Evolutionary conservation across 2,797 vertebrate species (phyloP), one percentile per base, ranked within the genome.

Genomic region (Lagocephalus sceleratus): DNA sequence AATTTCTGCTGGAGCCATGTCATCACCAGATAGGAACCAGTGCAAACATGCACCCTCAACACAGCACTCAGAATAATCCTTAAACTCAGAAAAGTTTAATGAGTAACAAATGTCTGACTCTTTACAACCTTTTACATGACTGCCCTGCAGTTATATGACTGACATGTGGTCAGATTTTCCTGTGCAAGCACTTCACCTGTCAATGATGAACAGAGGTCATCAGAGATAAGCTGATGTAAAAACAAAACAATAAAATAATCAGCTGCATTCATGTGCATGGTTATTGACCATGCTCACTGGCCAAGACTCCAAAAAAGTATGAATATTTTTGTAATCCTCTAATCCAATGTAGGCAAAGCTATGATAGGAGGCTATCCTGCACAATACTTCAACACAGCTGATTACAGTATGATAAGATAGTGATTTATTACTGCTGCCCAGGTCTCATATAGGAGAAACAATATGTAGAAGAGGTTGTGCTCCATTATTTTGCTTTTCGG

Each of bases 71-170:
- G 6, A 38, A 20, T 41, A 82, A 71, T 84, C 89, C 89, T 89
- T 90, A 87, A 74, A 78, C 86, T 16, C 3, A 0, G n/a, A n/a
- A n/a, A 15, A 19, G 44, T 71, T 72, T 68, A 83, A 83, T 82
- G 32, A 76, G 51, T 83, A 73, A 82, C 70, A 14, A 35, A 14
- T 35, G 32, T 21, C 46, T 60, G 17, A 59, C 57, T 49, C 19
- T 5, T 35, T 8, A 3, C n/a, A 16, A 26, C 6, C 44, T 20
- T 44, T 54, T 21, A 38, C 32, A 52, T 38, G 39, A 40, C 22
- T 16, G 45, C 32, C 1, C 12, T 14, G 12, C 12, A 35, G 2
- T 35, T 35, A 35, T 35, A 14, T 14, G 8, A 10, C 12, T 14
- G 6, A 40, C 12, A 39, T 16, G 38, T n/a, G n/a, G n/a, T 39